Conservation (phyloP, 1,140 invertebrate genomes). For the Acromyrmex echinatior region DNA sequence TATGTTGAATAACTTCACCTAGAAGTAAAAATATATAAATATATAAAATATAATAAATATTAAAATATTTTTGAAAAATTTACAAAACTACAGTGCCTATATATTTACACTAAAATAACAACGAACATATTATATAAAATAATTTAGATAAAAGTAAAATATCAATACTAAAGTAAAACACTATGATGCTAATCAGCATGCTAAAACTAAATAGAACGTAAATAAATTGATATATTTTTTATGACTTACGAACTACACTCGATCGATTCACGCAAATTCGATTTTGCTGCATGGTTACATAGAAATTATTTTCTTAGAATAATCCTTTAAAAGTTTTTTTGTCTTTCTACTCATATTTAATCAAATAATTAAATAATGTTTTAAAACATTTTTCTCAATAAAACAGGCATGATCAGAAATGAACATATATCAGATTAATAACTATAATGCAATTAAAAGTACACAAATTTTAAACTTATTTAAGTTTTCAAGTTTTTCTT, state of each 20-base stretch:
- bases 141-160: not conserved
- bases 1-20: conserved; percentile 75
- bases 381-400: not conserved
- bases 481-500: not conserved
- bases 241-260: conserved; percentile 31
- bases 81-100: conserved; percentile 17
- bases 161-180: conserved; percentile 5
- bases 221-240: conserved; percentile 42
- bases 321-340: not conserved
- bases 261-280: conserved; percentile 52
- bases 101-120: conserved; percentile 51
- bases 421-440: not conserved
- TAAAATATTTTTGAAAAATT: no score
- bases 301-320: conserved; percentile 5
- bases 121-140: conserved; percentile 17
- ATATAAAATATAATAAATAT: conserved; percentile 56
- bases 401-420: not conserved
- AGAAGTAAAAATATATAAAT: conserved; percentile 76
- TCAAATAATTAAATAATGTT: no score
- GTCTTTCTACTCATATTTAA: not conserved
- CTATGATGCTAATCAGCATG: conserved; percentile 30
- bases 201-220: conserved; percentile 20
- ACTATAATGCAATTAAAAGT: not conserved
- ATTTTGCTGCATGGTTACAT: conserved; percentile 23
- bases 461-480: not conserved